Conservation (phyloP, 2,797 vertebrate species). For the Spondyliosoma cantharus region DNA sequence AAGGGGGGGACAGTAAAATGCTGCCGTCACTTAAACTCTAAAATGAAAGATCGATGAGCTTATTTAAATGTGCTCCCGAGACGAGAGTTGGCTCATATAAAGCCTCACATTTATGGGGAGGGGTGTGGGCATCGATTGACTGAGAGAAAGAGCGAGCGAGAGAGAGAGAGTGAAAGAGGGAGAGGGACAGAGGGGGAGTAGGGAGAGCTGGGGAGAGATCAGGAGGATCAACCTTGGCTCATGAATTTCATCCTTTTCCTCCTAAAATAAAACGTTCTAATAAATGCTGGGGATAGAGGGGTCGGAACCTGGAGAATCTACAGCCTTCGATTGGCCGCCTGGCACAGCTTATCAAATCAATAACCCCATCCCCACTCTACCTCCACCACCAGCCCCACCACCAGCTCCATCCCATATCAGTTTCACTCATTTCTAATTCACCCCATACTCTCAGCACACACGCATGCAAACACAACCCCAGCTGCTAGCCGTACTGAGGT, state of each 20-base stretch:
- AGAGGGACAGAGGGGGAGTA: not conserved
- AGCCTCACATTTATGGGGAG: conserved; percentile 79
- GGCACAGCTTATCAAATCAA: conserved; percentile 76
- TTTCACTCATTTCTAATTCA: conserved; percentile 60
- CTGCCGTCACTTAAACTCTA: conserved; percentile 83
- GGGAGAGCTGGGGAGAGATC: conserved; percentile 52
- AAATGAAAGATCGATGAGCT: conserved; percentile 85
- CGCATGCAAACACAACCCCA: conserved; percentile 11
- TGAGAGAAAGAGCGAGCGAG: conserved; percentile 45
- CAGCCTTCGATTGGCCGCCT: conserved; percentile 71
- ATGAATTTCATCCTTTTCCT: conserved; percentile 79
- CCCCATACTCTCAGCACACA: conserved; percentile 10
- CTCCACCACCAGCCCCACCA: conserved; percentile 11
- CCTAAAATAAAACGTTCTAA: conserved; percentile 77
- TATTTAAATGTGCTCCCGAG: conserved; percentile 84
- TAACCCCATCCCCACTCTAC: conserved; percentile 27
- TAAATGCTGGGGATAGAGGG: conserved; percentile 65
- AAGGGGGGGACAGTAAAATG: conserved; percentile 75
- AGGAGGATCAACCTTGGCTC: conserved; percentile 73
- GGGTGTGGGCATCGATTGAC: conserved; percentile 79
- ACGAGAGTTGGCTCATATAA: conserved; percentile 80
- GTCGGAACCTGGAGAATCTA: conserved; percentile 70
- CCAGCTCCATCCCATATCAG: conserved; percentile 42
- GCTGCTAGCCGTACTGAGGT: conserved; percentile 22
- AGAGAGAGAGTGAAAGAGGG: conserved; percentile 16